Conservation (phyloP, 2,888 invertebrate species). For the Epinotia ramella region DNA sequence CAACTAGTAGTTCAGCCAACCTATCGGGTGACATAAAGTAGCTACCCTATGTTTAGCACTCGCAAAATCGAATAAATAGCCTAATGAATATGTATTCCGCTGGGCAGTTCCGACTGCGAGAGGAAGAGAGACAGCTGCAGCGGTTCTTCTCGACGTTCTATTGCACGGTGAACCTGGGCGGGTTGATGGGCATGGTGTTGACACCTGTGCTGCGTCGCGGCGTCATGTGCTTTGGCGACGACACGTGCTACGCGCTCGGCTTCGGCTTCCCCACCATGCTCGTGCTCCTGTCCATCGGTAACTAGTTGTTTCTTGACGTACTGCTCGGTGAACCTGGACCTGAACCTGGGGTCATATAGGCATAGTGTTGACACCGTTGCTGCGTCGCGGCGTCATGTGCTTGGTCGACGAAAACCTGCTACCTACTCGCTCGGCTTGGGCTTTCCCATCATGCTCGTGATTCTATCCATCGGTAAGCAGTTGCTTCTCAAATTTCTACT, state of each 20-base stretch:
- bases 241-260: conserved; percentile 89
- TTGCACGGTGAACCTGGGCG: conserved; percentile 91
- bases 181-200: conserved; percentile 87
- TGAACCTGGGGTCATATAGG: too few species aligned
- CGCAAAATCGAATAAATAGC: neutral
- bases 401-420: too few species aligned
- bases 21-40: too few species aligned
- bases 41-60: neutral
- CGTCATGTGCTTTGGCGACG: conserved; percentile 88
- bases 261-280: conserved; percentile 91
- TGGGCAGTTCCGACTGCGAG: conserved; percentile 86
- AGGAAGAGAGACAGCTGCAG: conserved; percentile 87
- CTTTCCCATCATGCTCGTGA: too few species aligned
- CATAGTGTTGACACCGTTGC: too few species aligned
- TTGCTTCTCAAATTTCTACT: too few species aligned
- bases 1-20: too few species aligned
- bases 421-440: too few species aligned
- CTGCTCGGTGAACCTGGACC: neutral
- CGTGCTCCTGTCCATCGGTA: conserved; percentile 89
- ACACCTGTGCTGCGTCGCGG: conserved; percentile 90
- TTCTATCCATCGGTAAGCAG: too few species aligned
- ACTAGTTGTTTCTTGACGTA: neutral
- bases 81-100: neutral
- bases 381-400: too few species aligned
- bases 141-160: conserved; percentile 94